Evolutionary conservation across 2,797 vertebrate species (phyloP).

Genomic region (Hirundo rustica): DNA sequence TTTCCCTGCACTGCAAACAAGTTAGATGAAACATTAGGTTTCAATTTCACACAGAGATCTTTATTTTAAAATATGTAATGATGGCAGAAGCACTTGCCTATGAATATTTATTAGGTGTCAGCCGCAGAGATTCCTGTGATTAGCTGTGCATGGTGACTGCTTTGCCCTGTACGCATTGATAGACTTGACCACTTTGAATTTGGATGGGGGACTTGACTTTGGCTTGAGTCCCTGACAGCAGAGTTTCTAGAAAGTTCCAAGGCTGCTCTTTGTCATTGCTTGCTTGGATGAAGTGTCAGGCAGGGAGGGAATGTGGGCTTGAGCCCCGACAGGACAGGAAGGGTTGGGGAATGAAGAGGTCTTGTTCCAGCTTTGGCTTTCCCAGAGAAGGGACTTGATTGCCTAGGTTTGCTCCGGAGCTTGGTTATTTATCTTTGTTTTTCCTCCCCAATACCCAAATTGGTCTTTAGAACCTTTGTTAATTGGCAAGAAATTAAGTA

Average conservation of each 20-base stretch:
- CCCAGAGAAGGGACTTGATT: not conserved
- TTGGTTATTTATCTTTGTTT: not conserved
- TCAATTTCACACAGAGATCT: not conserved
- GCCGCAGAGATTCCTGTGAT: not conserved
- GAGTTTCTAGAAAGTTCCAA: not conserved
- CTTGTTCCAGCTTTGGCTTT: rapidly evolving
- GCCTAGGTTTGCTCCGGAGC: not conserved
- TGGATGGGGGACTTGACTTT: not conserved
- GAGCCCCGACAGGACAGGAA: rapidly evolving
- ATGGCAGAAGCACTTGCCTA: not conserved
- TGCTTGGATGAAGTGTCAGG: not conserved
- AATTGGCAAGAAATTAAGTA: constrained; percentile 9
- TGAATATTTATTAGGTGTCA: not conserved
- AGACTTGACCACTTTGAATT: not conserved
- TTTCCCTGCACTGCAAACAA: not conserved
- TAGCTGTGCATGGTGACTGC: not conserved
- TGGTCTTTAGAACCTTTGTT: not conserved
- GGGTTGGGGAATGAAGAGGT: too few relatives aligned
- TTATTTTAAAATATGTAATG: not conserved
- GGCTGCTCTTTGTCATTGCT: not conserved
- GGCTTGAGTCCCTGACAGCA: not conserved
- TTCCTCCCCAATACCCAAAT: not conserved
- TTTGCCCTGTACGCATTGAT: not conserved
- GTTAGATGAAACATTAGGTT: not conserved
- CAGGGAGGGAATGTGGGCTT: not conserved